Percentiles rank a stretch among this genome's conserved stretches.
Evolutionary conservation across 2,888 invertebrate species (phyloP).

Genomic region (Cistogaster globosa): DNA sequence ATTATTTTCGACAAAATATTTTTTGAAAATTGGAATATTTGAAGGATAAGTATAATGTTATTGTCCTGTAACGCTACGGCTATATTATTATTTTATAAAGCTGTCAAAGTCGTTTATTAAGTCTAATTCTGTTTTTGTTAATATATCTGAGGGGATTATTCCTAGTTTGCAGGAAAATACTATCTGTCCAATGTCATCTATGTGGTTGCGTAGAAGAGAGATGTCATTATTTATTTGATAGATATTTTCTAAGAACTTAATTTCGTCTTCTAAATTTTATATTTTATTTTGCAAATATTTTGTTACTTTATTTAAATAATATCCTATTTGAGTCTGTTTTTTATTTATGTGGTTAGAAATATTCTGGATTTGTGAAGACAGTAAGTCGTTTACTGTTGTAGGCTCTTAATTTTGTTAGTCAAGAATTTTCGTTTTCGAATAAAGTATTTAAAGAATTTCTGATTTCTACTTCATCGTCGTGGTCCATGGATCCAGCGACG

Average conservation of each 20-base stretch:
- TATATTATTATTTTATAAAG: background rate
- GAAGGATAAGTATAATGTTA: background rate
- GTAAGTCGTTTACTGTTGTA: background rate
- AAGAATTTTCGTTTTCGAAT: background rate
- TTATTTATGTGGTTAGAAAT: conserved; percentile 69
- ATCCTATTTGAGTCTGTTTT: conserved; percentile 61
- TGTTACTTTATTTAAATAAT: conserved; percentile 57
- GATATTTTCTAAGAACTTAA: background rate
- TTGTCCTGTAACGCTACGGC: background rate
- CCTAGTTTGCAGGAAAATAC: conserved; percentile 1
- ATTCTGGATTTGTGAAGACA: conserved; percentile 65
- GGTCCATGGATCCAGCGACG: background rate
- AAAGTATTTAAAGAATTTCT: background rate
- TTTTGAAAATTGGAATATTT: background rate
- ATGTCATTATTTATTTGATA: conserved; percentile 8
- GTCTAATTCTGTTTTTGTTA: background rate
- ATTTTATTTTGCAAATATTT: conserved; percentile 1
- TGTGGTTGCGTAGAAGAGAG: background rate
- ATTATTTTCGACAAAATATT: conserved; percentile 41
- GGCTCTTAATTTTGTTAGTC: background rate
- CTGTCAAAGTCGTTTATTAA: conserved; percentile 7
- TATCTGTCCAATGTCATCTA: conserved; percentile 1
- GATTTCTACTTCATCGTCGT: background rate
- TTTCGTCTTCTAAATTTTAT: conserved; percentile 17
- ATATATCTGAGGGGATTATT: background rate